Conservation (phyloP, 1,140 invertebrate genomes). For the Medauroidea extradentata region DNA sequence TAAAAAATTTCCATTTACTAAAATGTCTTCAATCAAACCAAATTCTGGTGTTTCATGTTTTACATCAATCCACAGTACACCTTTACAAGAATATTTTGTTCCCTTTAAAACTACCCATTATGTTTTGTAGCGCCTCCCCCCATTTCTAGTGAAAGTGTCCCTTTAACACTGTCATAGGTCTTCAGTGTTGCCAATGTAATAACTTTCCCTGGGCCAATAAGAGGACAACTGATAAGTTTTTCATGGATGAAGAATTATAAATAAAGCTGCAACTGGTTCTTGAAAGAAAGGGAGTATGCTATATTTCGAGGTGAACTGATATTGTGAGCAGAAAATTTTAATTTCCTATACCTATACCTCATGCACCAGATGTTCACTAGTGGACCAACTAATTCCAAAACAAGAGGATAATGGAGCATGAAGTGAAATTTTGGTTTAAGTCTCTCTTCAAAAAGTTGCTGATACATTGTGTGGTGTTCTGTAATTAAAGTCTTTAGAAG, state of each 20-base stretch:
- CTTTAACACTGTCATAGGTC: too few species aligned
- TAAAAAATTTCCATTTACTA: too few species aligned
- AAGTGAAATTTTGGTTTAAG: conserved; percentile 32
- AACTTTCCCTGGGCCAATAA: too few species aligned
- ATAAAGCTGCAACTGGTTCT: conserved; percentile 23
- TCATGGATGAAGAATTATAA: background rate
- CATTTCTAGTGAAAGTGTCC: too few species aligned
- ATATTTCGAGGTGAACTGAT: conserved; percentile 23
- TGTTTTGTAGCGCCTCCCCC: too few species aligned
- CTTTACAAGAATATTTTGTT: too few species aligned
- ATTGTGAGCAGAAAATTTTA: conserved; percentile 24
- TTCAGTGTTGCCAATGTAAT: too few species aligned
- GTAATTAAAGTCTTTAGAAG: conserved; percentile 17
- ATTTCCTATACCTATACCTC: conserved; percentile 29
- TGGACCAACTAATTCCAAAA: conserved; percentile 24
- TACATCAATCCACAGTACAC: too few species aligned
- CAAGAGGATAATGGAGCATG: conserved; percentile 27
- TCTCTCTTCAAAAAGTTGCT: conserved; percentile 17
- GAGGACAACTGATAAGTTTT: too few species aligned
- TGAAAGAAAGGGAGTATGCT: conserved; percentile 18
- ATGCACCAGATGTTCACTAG: conserved; percentile 24
- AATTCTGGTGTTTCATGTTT: too few species aligned
- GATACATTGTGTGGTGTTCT: conserved; percentile 18
- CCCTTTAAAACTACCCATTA: too few species aligned
- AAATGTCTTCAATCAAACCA: too few species aligned